phyloP scores from a whole-genome alignment of 1,140 invertebrate genomes.

The Mycetomoellerius zeteki region DNA sequence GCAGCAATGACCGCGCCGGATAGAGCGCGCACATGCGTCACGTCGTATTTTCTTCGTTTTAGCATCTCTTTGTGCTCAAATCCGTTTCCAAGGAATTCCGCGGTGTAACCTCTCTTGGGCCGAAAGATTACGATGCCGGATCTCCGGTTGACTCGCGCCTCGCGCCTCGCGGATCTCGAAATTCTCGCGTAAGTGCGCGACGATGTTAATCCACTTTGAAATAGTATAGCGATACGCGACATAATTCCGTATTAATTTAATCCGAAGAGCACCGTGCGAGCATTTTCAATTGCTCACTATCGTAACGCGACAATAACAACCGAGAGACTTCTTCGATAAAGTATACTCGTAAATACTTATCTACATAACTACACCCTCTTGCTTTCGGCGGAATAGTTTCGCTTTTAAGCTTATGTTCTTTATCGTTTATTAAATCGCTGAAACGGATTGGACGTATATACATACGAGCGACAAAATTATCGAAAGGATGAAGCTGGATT shows the following conservation, averaged over 20 bases:
- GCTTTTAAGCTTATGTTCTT: constrained; percentile 1
- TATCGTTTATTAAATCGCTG: not conserved
- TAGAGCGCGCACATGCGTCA: constrained; percentile 26
- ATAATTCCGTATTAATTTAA: constrained; percentile 58
- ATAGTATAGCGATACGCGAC: constrained; percentile 33
- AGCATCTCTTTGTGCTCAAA: constrained; percentile 47
- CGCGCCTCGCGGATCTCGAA: not conserved
- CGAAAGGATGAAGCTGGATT: not conserved
- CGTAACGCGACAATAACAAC: not conserved
- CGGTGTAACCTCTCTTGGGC: not conserved
- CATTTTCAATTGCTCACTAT: constrained; percentile 11
- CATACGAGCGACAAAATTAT: not conserved
- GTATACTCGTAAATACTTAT: not conserved
- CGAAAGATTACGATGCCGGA: constrained; percentile 56
- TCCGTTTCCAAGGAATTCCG: constrained; percentile 60
- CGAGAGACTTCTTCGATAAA: not conserved
- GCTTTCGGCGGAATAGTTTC: not conserved
- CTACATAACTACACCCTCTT: not conserved
- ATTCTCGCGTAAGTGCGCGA: constrained; percentile 38
- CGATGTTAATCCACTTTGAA: constrained; percentile 47
- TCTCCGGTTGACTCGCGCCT: not conserved
- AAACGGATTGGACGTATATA: not conserved
- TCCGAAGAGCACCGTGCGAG: not conserved
- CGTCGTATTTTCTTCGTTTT: constrained; percentile 23
- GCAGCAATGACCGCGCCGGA: not conserved